phyloP scores from a whole-genome alignment of 2,113 vertebrate genomes.

The Leptosomus discolor region DNA sequence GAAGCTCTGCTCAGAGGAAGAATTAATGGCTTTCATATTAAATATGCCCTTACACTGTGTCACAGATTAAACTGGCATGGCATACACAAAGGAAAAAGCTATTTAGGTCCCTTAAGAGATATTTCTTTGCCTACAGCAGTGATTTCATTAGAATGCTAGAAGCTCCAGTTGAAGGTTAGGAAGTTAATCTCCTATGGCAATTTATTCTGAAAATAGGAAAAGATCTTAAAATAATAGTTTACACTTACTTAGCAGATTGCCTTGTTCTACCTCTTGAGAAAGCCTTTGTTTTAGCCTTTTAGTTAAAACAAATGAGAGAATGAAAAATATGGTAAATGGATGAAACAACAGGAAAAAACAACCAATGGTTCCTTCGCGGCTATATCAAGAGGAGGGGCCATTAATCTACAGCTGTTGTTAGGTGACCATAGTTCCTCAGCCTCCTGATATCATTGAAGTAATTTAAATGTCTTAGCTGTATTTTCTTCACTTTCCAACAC shows the following conservation, averaged over 20 bases:
- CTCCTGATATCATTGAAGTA: not conserved
- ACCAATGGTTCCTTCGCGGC: not conserved
- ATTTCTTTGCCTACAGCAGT: not conserved
- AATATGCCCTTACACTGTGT: not conserved
- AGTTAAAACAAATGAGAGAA: not conserved
- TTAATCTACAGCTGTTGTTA: not conserved
- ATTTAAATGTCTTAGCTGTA: not conserved
- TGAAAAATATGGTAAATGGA: not conserved
- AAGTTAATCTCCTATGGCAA: not conserved
- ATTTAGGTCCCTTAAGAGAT: not conserved
- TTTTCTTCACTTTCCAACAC: not conserved
- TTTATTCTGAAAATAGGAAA: not conserved
- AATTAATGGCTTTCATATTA: not conserved
- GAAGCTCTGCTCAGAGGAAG: not conserved
- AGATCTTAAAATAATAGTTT: not conserved
- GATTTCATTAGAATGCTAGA: not conserved
- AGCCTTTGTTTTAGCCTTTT: not conserved
- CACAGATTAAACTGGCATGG: not conserved
- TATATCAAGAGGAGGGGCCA: not conserved
- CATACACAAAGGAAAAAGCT: not conserved
- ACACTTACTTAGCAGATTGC: not conserved
- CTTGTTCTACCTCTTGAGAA: not conserved
- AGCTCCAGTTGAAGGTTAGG: not conserved
- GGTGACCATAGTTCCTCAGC: not conserved
- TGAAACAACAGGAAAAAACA: accelerated